Base-by-base conservation (phyloP, 35 echinoderm and acorn worm genomes). In the Heliocidaris tuberculata region DNA sequence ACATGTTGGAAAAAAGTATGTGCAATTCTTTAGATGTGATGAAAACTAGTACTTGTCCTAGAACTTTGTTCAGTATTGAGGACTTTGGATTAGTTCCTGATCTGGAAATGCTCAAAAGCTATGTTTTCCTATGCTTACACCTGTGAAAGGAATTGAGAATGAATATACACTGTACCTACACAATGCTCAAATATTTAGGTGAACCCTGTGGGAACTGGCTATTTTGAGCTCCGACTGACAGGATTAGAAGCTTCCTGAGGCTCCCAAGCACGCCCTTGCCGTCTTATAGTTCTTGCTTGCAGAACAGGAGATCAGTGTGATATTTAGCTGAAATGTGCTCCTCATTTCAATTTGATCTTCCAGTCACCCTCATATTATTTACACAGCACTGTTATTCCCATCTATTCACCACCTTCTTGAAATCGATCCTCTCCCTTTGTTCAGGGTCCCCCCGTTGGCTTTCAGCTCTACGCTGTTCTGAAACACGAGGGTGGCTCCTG, bases 401-500 rank as follows among this genome's bases (percentile, higher is more conserved):
- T 60, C 27, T 24, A 78, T 42, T 78, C 24, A 49, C 42, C 48
- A 21, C 9, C 85, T 86, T 94, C n/a, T 29, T 85, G 13, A 86
- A 12, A 29, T 86, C 9, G n/a, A 27, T 89, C 59, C 49, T 32
- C 19, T 96, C 29, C 94, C 13, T 95, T 13, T 94, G 78, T 19
- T 50, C 90, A 96, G 97, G 97, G 97, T 52, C 95, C 96, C 47
- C 29, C 96, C 31, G 93, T 99, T 17, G 93, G 93, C 31, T 99
- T 94, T 59, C 94, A 96, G 86, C 95, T 99, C 17, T 99, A 99
- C 78, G 98, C 97, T 7, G 97, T 99, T 15, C 97, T 99, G 85
- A 96, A 96, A 48, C 98, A 99, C 85, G 96, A 99, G 92, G 98
- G 98, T n/a, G 96, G 94, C 85, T 97, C 97, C 6, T 97, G 98